A percentile compares a stretch with the other conserved stretches of the same genome.
phyloP scores from a whole-genome alignment of 2,797 vertebrate genomes.

The Meda fulgida region DNA sequence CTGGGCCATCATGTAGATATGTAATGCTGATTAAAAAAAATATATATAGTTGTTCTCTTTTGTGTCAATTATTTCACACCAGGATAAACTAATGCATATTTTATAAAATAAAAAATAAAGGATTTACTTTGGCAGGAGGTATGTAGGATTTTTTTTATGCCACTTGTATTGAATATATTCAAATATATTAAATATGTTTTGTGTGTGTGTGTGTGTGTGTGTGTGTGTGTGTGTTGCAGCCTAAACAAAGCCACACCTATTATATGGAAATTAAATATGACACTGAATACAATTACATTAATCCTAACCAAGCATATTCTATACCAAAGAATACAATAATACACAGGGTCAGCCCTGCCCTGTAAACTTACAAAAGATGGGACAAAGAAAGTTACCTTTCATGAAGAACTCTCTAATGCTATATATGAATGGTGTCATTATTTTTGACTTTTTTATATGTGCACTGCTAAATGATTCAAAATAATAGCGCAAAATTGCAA shows the following conservation, averaged over 20 bases:
- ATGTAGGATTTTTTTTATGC: too few species aligned
- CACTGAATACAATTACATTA: not conserved
- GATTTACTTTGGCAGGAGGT: not conserved
- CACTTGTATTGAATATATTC: too few species aligned
- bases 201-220: not conserved
- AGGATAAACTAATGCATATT: not conserved
- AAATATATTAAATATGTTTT: not conserved
- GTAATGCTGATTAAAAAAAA: not conserved
- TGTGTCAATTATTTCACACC: not conserved
- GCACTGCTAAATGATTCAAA: not conserved
- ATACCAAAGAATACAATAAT: not conserved
- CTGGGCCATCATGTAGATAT: not conserved
- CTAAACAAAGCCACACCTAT: not conserved
- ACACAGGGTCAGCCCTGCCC: conserved; percentile 1
- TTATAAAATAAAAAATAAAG: not conserved
- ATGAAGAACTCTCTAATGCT: not conserved
- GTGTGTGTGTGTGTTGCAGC: not conserved
- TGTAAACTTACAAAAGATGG: conserved; percentile 2
- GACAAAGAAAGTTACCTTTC: not conserved
- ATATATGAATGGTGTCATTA: not conserved
- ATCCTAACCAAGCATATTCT: conserved; percentile 8
- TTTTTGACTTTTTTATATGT: not conserved
- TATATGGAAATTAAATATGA: conserved; percentile 9
- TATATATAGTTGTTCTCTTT: not conserved
- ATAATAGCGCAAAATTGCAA: not conserved